phyloP scores from a whole-genome alignment of 2,113 vertebrate species.

The Etia nguti region DNA sequence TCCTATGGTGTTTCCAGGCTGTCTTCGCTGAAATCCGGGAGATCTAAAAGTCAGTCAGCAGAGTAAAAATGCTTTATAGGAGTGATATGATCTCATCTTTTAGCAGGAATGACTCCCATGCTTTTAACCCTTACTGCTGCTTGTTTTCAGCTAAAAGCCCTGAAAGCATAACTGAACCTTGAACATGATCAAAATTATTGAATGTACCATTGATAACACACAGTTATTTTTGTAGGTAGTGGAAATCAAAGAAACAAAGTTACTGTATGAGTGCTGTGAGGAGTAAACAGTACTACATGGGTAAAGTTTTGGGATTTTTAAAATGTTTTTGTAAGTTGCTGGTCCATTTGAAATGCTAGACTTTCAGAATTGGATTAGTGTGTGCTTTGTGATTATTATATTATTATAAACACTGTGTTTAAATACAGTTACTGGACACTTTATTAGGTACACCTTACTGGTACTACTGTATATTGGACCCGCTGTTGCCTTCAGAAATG shows the following conservation, averaged over 20 bases:
- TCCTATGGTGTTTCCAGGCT: background rate
- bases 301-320: background rate
- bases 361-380: background rate
- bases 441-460: background rate
- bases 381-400: background rate
- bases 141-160: background rate
- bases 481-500: background rate
- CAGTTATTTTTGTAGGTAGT: background rate
- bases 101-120: background rate
- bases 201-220: background rate
- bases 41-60: conserved; percentile 27
- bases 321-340: background rate
- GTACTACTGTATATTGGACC: background rate
- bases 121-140: conserved; percentile 15
- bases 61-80: conserved; percentile 27
- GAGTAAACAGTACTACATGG: background rate
- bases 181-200: background rate
- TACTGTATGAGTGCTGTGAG: background rate
- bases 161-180: conserved; percentile 4
- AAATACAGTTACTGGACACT: background rate
- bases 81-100: conserved; percentile 32
- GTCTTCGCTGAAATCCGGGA: conserved; percentile 6
- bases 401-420: background rate
- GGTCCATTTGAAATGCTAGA: background rate
- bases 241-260: background rate